Percentiles rank a stretch among this genome's conserved stretches.
These are phyloP conservation scores for Fragariocoptes setiger DNA, from an alignment of 1,140 invertebrate genomes.

Conservation along the genomic window DNA sequence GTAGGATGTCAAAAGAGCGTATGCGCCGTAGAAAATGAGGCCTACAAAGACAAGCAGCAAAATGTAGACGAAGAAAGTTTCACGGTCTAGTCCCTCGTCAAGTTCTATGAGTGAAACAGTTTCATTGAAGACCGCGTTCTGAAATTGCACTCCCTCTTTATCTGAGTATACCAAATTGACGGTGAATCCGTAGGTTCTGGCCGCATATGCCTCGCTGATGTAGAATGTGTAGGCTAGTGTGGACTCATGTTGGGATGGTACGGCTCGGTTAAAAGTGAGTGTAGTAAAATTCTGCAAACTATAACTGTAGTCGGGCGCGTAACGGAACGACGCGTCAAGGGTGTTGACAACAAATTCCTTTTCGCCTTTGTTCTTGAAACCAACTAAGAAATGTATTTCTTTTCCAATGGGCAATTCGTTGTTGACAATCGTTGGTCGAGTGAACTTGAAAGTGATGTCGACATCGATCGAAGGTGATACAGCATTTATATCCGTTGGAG, in stretches of 20 bases:
- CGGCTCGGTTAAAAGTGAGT: slow-evolving; percentile 50
- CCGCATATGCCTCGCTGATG: slow-evolving; percentile 72
- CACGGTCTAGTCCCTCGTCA: slow-evolving; percentile 81
- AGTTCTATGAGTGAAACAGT: slow-evolving; percentile 87
- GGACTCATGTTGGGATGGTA: slow-evolving; percentile 64
- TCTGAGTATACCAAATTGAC: slow-evolving; percentile 79
- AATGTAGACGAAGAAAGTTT: slow-evolving; percentile 86
- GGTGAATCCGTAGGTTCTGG: slow-evolving; percentile 71
- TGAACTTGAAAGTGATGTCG: background rate
- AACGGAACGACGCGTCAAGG: slow-evolving; percentile 84
- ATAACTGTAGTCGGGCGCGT: slow-evolving; percentile 90
- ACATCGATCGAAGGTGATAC: background rate
- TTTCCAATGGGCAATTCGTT: slow-evolving; percentile 68
- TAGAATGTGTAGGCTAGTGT: slow-evolving; percentile 81
- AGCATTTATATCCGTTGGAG: background rate
- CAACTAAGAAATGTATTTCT: slow-evolving; percentile 73
- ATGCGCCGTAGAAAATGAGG: slow-evolving; percentile 50
- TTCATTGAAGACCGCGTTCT: slow-evolving; percentile 87
- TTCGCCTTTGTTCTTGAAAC: slow-evolving; percentile 69
- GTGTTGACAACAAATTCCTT: slow-evolving; percentile 65
- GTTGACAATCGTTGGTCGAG: slow-evolving; percentile 13
- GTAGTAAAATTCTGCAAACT: slow-evolving; percentile 92
- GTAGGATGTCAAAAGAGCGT: slow-evolving; percentile 47
- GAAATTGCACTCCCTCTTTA: slow-evolving; percentile 33
- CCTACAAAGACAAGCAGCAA: slow-evolving; percentile 62